Evolutionary conservation across 2,797 vertebrate species (phyloP).

Genomic region (Myotis pilosus): DNA sequence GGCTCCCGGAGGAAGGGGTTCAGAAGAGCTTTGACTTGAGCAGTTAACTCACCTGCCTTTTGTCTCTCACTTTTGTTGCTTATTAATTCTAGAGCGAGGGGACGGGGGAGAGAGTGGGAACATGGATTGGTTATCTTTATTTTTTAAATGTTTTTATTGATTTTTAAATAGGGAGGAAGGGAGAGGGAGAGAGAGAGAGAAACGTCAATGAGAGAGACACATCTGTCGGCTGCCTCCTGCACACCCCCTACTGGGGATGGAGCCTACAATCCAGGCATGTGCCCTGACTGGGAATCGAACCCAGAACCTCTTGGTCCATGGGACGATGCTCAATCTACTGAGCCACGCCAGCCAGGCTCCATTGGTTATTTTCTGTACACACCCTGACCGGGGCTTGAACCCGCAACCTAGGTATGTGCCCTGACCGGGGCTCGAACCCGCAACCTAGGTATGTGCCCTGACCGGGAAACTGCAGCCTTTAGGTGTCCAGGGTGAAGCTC

Average conservation of each 20-base stretch:
- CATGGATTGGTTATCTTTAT: background rate
- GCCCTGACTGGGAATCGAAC: too few relatives aligned
- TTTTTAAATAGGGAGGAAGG: too few relatives aligned
- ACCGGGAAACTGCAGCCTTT: background rate
- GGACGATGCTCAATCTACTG: too few relatives aligned
- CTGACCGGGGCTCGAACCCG: background rate
- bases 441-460: background rate
- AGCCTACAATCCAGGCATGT: too few relatives aligned
- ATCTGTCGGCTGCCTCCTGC: background rate
- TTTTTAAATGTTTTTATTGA: too few relatives aligned
- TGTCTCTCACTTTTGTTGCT: background rate
- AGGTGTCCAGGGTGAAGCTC: background rate
- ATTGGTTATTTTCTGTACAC: background rate
- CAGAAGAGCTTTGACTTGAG: background rate
- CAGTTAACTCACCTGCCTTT: background rate
- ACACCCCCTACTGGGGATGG: background rate
- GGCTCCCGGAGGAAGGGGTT: background rate
- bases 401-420: background rate
- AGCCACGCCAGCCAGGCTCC: too few relatives aligned
- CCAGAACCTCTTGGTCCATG: too few relatives aligned
- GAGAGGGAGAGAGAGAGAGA: too few relatives aligned
- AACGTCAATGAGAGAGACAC: background rate
- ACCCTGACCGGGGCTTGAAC: background rate
- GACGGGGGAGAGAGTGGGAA: background rate
- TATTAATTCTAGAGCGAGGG: background rate